phyloP scores from a whole-genome alignment of 64 coral and sea anemone species.

The Montipora sp. region DNA sequence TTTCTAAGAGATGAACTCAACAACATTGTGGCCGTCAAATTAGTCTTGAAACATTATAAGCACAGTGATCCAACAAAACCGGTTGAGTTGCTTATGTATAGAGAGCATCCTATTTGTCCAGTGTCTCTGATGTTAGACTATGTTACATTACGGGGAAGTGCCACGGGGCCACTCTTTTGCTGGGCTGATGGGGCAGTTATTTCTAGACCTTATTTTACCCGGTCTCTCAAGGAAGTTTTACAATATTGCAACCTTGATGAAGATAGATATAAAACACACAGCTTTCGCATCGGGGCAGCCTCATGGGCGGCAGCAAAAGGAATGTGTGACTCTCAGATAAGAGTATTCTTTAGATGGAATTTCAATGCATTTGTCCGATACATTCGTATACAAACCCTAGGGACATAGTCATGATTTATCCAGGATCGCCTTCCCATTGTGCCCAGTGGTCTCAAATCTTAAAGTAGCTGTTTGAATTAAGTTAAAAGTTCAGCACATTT shows the following conservation, averaged over 20 bases:
- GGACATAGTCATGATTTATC: background rate
- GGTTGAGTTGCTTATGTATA: background rate
- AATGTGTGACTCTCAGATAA: background rate
- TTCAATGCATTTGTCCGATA: background rate
- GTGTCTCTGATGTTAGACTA: background rate
- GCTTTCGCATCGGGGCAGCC: background rate
- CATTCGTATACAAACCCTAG: background rate
- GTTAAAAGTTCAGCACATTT: too few species aligned
- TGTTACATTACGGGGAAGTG: background rate
- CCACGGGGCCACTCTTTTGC: background rate
- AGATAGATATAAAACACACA: background rate
- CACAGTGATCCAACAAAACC: constrained; percentile 1
- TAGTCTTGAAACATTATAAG: background rate
- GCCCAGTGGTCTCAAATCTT: too few species aligned
- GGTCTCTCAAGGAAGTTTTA: background rate
- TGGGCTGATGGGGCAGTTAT: background rate
- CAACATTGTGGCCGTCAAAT: background rate
- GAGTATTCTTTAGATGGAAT: background rate
- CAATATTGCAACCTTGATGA: background rate
- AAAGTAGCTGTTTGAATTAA: too few species aligned
- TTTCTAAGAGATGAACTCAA: background rate
- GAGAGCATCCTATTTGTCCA: background rate
- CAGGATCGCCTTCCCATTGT: background rate
- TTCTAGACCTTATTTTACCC: background rate
- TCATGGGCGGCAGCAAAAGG: background rate